phyloP scores from a whole-genome alignment of 2,113 vertebrate genomes.

The zebrafish (Danio rerio) region DNA sequence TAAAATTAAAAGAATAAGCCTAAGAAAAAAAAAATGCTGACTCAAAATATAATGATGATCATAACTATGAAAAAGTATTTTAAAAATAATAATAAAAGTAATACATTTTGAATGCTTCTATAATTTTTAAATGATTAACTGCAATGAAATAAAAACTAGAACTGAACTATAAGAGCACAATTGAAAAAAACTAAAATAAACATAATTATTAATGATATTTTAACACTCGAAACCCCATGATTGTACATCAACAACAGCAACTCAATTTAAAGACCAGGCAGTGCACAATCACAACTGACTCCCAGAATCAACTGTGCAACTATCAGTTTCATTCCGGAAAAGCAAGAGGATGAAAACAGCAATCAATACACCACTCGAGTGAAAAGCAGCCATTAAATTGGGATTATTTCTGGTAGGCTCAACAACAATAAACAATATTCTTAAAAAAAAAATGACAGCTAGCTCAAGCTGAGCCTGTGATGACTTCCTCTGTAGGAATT shows the following conservation, averaged over 20 bases:
- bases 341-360: constrained; percentile 3
- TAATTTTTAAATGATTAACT: neutral
- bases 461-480: neutral
- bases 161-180: neutral
- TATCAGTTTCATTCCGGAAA: constrained; percentile 28
- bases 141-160: neutral
- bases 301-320: neutral
- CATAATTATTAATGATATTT: too few species aligned
- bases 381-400: constrained; percentile 41
- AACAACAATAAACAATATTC: constrained; percentile 39
- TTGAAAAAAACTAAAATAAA: neutral
- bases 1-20: too few species aligned
- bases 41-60: too few species aligned
- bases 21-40: too few species aligned
- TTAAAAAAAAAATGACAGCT: neutral
- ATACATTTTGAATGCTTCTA: too few species aligned
- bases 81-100: too few species aligned
- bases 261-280: neutral
- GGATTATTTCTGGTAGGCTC: constrained; percentile 34
- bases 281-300: neutral
- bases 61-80: too few species aligned
- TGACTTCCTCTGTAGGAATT: constrained; percentile 6
- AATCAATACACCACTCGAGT: constrained; percentile 35
- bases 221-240: neutral
- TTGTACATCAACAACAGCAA: neutral